Evolutionary conservation across 2,888 invertebrate species (phyloP), one percentile per base, ranked within the genome.

Genomic region (Erebia ligea): DNA sequence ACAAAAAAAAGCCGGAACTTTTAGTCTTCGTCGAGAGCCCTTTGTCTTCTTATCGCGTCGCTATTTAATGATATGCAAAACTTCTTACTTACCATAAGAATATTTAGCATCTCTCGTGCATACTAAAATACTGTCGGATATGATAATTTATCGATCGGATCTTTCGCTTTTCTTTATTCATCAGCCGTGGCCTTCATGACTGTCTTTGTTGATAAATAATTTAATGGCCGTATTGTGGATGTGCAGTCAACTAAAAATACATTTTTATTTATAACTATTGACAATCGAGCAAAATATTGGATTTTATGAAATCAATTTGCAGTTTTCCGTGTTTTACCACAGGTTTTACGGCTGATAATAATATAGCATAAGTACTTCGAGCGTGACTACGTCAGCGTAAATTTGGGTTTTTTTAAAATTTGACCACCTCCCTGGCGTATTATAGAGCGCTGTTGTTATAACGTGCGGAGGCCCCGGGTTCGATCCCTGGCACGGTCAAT

Each of bases 81-180:
- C 48, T 17, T 34, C 57, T 58, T 34, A 59, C 59, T 48, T 48
- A 48, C 45, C 62, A 62, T 48, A 62, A 48, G 48, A 48, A 21
- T 25, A 62, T 62, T 62, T 8, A n/a, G 17, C 57, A 64, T 56
- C 67, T 57, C 64, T 56, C 61, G 2, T 57, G 74, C 68, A 73
- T 71, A 76, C 79, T 73, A 68, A 77, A 75, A 63, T 66, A 15
- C 67, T 45, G 64, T 70, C 56, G 42, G 68, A 68, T 66, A 68
- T 57, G 54, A 70, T 54, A 68, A 73, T 73, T 73, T 68, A 69
- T 68, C 54, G 45, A 63, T 67, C 48, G 65, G 64, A 61, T 62
- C 56, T 70, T 67, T 69, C 52, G 42, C 70, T 67, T 73, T 72
- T 74, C 72, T 74, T 74, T 70, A 68, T 69, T 68, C 70, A 72